Evolutionary conservation across 2,113 vertebrate species (phyloP), one percentile per base, ranked within the genome.

Genomic region (Bufo gargarizans): DNA sequence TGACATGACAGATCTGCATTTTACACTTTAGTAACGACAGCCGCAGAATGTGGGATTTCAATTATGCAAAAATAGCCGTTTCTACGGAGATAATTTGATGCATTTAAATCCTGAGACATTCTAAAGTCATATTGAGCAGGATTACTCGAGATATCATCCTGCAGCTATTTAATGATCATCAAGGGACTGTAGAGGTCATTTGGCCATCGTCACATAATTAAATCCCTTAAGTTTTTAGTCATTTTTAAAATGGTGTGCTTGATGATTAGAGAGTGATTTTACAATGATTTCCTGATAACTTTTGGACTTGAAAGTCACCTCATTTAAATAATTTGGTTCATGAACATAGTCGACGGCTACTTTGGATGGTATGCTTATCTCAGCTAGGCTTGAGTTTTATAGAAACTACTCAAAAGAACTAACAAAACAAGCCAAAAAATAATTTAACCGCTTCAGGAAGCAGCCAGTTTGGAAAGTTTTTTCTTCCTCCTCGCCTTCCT

Each of bases 1-100:
- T 45, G 81, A 69, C 81, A 83, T 50, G 61, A 83, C 61, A 69
- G 81, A 71, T 84, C 59, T 49, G 59, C 43, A 82, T 82, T 82
- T 67, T 69, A 53, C 65, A 84, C 12, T 67, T 33, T 71, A 49
- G 49, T 53, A 33, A n/a, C 13, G 49, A 71, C 10, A 55, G 20
- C 55, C 53, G 82, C 65, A 84, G 49, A 55, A 84, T 55, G 65
- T 84, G 67, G 47, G 61, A 67, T 84, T 84, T 84, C 63, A 69
- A 84, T 84, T 84, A 69, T 84, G 65, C 65, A 84, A 53, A 69
- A 55, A 12, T 4, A 19, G 79, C 16, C 16, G 43, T 50, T n/a
- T 82, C 43, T 82, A 17, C 80, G 20, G 80, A 82, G 80, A 82
- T 65, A 82, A 82, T 82, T 82, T 56, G 50, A 20, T 56, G n/a